These are phyloP conservation scores for Lycopodina hypogea DNA, from an alignment of 37 sponge, comb jelly and placozoan genomes.

Conservation along the genomic window DNA sequence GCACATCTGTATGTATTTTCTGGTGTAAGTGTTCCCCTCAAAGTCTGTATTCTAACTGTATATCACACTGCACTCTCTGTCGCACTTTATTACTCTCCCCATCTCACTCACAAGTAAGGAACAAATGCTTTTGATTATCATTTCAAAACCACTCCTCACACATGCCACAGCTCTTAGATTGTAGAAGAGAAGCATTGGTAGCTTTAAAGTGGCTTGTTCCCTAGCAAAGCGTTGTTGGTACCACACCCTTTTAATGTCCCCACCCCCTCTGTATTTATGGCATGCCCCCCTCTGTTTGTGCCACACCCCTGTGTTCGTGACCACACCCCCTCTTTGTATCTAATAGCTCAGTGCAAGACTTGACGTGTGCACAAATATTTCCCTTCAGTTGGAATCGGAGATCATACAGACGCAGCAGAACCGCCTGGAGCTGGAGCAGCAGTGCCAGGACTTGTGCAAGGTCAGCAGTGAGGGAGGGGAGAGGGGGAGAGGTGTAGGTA, in stretches of 20 bases:
- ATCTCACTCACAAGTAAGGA: too few relatives aligned
- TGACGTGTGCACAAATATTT: constrained; percentile 41
- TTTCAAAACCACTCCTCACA: too few relatives aligned
- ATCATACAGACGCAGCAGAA: constrained; percentile 4
- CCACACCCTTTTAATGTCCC: not conserved
- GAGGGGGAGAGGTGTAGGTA: not conserved
- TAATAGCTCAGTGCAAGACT: constrained; percentile 34
- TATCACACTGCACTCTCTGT: too few relatives aligned
- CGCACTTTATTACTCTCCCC: too few relatives aligned
- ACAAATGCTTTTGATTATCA: too few relatives aligned
- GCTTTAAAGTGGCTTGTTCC: too few relatives aligned
- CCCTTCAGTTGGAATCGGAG: constrained; percentile 60
- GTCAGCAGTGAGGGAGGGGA: not conserved
- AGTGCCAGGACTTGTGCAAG: constrained; percentile 25
- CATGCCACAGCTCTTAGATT: too few relatives aligned
- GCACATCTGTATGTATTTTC: constrained; percentile 2
- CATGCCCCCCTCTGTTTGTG: not conserved
- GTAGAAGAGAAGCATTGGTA: too few relatives aligned
- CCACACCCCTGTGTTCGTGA: not conserved
- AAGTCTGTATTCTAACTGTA: too few relatives aligned
- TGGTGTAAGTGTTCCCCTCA: not conserved
- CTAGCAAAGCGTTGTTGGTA: not conserved
- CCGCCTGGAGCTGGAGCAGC: constrained; percentile 32
- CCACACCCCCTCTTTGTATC: not conserved
- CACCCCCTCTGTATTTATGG: not conserved